phyloP scores from a whole-genome alignment of 37 sponge, comb jelly and placozoan species.

The Dysidea cf. avara region DNA sequence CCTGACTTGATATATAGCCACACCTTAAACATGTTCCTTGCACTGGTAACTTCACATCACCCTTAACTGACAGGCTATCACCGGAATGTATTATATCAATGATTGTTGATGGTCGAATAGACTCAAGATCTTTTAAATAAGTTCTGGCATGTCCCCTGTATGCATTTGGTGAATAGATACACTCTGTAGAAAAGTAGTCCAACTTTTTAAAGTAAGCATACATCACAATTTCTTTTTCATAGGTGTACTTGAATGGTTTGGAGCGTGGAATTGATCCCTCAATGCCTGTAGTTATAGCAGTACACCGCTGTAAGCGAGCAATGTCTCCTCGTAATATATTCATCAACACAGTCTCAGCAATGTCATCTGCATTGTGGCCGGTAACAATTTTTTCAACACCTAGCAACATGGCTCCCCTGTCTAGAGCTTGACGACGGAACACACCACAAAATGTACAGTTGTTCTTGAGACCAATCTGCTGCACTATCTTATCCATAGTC shows the following conservation, averaged over 20 bases:
- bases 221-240: slow-evolving; percentile 99
- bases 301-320: slow-evolving; percentile 87
- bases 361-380: slow-evolving; percentile 98
- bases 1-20: slow-evolving; percentile 95
- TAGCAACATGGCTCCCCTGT: slow-evolving; percentile 88
- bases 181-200: slow-evolving; percentile 99
- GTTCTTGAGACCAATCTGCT: slow-evolving; percentile 88
- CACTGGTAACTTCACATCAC: slow-evolving; percentile 86
- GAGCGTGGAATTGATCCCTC: slow-evolving; percentile 90
- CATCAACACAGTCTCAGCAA: slow-evolving; percentile 99
- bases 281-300: slow-evolving; percentile 84
- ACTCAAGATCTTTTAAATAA: slow-evolving; percentile 92
- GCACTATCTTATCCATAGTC: slow-evolving; percentile 99
- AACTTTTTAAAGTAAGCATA: slow-evolving; percentile 97
- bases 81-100: slow-evolving; percentile 95
- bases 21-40: slow-evolving; percentile 81
- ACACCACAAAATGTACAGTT: slow-evolving; percentile 99
- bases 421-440: slow-evolving; percentile 95
- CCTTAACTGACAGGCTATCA: slow-evolving; percentile 76
- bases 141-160: slow-evolving; percentile 93
- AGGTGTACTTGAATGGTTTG: slow-evolving; percentile 98
- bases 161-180: slow-evolving; percentile 97
- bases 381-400: slow-evolving; percentile 93
- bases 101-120: slow-evolving; percentile 79
- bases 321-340: slow-evolving; percentile 96